Evolutionary conservation across 2,113 vertebrate species (phyloP).

Genomic region (Jacana jacana): DNA sequence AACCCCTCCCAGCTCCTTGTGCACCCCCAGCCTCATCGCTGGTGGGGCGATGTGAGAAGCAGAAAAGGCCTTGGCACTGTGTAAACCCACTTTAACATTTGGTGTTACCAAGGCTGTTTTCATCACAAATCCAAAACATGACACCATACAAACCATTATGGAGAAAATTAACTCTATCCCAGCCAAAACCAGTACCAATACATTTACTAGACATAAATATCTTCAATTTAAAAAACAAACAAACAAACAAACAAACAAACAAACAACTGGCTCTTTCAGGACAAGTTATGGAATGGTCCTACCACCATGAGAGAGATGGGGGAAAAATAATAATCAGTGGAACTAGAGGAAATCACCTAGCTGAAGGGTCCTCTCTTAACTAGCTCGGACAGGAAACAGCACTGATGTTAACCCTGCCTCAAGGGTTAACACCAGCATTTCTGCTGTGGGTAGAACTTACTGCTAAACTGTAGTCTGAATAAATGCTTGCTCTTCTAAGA

Average conservation of each 20-base stretch:
- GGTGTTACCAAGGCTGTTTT: not conserved
- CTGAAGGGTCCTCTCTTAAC: not conserved
- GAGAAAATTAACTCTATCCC: not conserved
- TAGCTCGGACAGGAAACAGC: not conserved
- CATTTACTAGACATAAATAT: not conserved
- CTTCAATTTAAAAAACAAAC: not conserved
- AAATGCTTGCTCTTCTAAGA: not conserved
- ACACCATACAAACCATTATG: not conserved
- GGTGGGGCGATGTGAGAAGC: not conserved
- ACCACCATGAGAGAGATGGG: not conserved
- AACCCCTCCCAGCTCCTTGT: not conserved
- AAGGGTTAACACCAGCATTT: not conserved
- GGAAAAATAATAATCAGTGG: not conserved
- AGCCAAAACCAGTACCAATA: not conserved
- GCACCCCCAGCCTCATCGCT: not conserved
- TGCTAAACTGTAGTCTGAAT: not conserved
- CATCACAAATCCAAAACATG: not conserved
- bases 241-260: not conserved
- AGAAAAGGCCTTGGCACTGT: not conserved
- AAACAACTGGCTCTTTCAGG: not conserved
- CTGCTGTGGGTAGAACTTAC: not conserved
- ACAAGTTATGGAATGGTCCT: not conserved
- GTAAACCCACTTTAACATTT: not conserved
- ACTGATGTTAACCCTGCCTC: not conserved
- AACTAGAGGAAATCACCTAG: not conserved